Evolutionary conservation across 2,888 invertebrate genomes (phyloP).

Genomic region (Abrostola tripartita): DNA sequence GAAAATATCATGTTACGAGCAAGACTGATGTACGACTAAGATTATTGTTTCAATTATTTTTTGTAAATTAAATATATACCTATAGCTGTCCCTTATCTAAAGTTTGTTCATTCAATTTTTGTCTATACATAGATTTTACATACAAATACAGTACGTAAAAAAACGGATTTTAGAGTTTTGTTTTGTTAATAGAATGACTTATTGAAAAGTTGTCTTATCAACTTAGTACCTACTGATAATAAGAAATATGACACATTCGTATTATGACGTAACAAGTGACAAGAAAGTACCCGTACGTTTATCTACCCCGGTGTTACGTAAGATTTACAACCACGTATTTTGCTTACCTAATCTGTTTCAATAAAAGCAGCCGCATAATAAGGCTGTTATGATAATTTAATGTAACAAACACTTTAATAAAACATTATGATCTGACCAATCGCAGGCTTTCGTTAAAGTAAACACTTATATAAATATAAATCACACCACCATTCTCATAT

Average conservation of each 20-base stretch:
- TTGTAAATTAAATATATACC: slow-evolving; percentile 44
- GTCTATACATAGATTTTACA: slow-evolving; percentile 10
- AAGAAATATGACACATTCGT: no score
- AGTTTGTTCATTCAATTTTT: slow-evolving; percentile 25
- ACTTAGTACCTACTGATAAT: no score
- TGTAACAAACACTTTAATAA: slow-evolving; percentile 37
- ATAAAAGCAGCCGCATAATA: slow-evolving; percentile 23
- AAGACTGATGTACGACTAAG: slow-evolving; percentile 28
- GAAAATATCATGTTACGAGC: slow-evolving; percentile 15
- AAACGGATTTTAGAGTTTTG: no score
- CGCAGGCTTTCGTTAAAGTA: slow-evolving; percentile 57
- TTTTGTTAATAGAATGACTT: no score
- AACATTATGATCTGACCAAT: slow-evolving; percentile 71
- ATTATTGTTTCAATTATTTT: slow-evolving; percentile 59
- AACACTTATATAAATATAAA: slow-evolving; percentile 38
- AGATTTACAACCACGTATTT: slow-evolving; percentile 16
- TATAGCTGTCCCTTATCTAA: slow-evolving; percentile 27
- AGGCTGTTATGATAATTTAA: slow-evolving; percentile 52
- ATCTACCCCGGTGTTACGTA: slow-evolving; percentile 7
- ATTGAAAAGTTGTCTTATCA: no score
- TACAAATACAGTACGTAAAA: background rate
- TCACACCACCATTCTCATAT: slow-evolving; percentile 42
- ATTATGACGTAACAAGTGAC: background rate
- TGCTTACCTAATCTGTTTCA: slow-evolving; percentile 21
- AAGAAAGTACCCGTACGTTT: background rate